These are phyloP conservation scores for Perca flavescens DNA, from an alignment of 2,113 vertebrate genomes.

Conservation along the genomic window DNA sequence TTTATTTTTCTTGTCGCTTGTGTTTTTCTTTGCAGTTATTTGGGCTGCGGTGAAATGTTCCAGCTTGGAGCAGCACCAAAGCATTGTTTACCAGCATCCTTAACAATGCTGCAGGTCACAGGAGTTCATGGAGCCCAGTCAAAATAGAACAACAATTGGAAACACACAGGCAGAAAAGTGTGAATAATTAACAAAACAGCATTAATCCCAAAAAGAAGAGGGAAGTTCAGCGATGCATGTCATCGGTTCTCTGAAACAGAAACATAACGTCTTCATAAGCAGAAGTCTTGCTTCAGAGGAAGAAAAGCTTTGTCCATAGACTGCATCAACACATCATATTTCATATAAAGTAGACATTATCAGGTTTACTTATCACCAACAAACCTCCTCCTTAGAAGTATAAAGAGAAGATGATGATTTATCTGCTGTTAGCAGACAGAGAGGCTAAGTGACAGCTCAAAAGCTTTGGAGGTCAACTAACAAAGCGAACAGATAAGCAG, in stretches of 20 bases:
- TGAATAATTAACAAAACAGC: constrained; percentile 40
- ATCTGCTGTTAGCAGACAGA: constrained; percentile 41
- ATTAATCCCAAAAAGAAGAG: neutral
- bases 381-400: constrained; percentile 28
- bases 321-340: constrained; percentile 13
- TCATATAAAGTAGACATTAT: constrained; percentile 36
- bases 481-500: constrained; percentile 46
- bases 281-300: neutral
- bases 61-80: constrained; percentile 67
- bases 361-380: constrained; percentile 37
- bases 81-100: constrained; percentile 79
- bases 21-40: constrained; percentile 65
- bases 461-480: constrained; percentile 42
- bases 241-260: neutral
- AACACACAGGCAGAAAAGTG: constrained; percentile 48
- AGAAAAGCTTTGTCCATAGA: constrained; percentile 12
- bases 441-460: constrained; percentile 37
- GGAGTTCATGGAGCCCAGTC: constrained; percentile 59
- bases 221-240: neutral
- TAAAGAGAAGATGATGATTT: no score
- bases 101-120: constrained; percentile 65
- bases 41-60: constrained; percentile 71
- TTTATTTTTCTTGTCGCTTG: constrained; percentile 64
- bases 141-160: constrained; percentile 70
- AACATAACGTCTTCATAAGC: neutral